phyloP scores from a whole-genome alignment of 2,888 invertebrate genomes.

The Leuctra nigra region DNA sequence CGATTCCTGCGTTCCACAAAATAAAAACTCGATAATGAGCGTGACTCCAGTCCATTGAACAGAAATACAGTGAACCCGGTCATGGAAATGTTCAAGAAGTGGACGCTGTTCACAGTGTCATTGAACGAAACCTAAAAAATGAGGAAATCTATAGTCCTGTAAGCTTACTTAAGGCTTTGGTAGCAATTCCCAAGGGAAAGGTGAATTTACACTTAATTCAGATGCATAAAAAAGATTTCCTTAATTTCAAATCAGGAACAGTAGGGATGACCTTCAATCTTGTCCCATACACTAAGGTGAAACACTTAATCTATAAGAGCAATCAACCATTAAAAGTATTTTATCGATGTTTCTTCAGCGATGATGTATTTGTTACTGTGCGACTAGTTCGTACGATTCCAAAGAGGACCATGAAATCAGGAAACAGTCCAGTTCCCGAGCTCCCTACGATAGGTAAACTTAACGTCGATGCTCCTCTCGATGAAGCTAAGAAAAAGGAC shows the following conservation, averaged over 20 bases:
- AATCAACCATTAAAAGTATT: conserved; percentile 1
- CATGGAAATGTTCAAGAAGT: conserved; percentile 9
- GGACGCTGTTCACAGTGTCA: conserved; percentile 3
- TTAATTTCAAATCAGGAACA: conserved; percentile 45
- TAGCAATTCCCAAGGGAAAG: neutral
- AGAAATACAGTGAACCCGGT: conserved; percentile 1
- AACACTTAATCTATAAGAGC: neutral
- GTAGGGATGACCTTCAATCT: neutral
- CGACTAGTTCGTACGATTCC: neutral
- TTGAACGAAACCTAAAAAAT: neutral
- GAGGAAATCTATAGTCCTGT: neutral
- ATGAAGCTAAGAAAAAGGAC: too few relatives aligned
- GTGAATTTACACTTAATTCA: neutral
- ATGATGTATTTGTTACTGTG: neutral
- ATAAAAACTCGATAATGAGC: conserved; percentile 1
- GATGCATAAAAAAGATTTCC: conserved; percentile 16
- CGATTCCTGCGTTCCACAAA: conserved; percentile 11
- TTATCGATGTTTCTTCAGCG: neutral
- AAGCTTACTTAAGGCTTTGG: neutral
- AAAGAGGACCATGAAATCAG: too few relatives aligned
- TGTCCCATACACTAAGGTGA: conserved; percentile 3
- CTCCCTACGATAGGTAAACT: too few relatives aligned
- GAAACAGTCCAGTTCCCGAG: too few relatives aligned
- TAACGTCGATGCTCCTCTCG: too few relatives aligned
- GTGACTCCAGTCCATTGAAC: neutral